Percentiles rank a stretch among this genome's conserved stretches.
phyloP scores from a whole-genome alignment of 2,888 invertebrate genomes.

The Pyrgus malvae region DNA sequence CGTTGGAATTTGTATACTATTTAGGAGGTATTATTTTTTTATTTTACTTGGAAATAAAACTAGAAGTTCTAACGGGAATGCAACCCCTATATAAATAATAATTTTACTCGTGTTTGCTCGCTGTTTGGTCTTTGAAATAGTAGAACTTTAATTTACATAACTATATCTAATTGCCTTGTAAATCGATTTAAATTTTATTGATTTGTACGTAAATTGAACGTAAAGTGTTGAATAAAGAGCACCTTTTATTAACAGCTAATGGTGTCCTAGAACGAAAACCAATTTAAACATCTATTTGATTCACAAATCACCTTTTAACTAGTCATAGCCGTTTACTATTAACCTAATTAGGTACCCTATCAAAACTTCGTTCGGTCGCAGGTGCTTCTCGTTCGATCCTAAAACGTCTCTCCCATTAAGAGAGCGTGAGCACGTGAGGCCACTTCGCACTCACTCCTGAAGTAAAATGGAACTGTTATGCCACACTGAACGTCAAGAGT shows the following conservation, averaged over 20 bases:
- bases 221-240: too few relatives aligned
- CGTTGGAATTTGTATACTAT: conserved; percentile 10
- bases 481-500: conserved; percentile 50
- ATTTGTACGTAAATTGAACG: too few relatives aligned
- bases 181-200: too few relatives aligned
- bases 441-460: conserved; percentile 67
- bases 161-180: too few relatives aligned
- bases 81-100: too few relatives aligned
- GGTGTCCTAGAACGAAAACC: too few relatives aligned
- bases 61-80: too few relatives aligned
- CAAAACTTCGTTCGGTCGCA: conserved; percentile 50
- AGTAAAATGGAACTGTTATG: conserved; percentile 66
- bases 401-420: conserved; percentile 65
- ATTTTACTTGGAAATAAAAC: background rate
- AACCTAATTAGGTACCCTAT: conserved; percentile 52
- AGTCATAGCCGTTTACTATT: conserved; percentile 37
- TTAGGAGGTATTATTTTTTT: conserved; percentile 6
- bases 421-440: conserved; percentile 59
- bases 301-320: conserved; percentile 11
- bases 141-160: too few relatives aligned
- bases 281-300: conserved; percentile 5
- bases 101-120: too few relatives aligned
- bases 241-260: too few relatives aligned
- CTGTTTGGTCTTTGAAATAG: too few relatives aligned
- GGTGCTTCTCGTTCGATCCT: conserved; percentile 57